These are phyloP conservation scores for Lycopodina hypogea DNA, from an alignment of 37 sponge, comb jelly and placozoan species.

Conservation along the genomic window DNA sequence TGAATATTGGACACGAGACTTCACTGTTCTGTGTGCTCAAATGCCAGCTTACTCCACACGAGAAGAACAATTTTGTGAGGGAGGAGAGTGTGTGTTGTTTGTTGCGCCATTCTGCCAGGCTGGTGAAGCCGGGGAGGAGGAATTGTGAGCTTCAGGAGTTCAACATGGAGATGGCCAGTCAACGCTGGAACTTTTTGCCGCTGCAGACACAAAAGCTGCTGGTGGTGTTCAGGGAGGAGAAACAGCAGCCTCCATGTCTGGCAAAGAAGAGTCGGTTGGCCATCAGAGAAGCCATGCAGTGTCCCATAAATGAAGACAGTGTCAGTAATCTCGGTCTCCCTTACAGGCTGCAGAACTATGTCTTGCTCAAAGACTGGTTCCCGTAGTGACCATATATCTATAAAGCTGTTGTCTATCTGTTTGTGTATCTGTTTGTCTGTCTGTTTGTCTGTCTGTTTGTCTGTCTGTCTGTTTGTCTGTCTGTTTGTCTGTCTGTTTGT, in stretches of 20 bases:
- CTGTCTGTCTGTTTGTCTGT: no score
- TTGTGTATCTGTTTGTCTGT: no score
- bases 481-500: no score
- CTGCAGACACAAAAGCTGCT: constrained; percentile 61
- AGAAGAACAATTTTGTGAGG: constrained; percentile 27
- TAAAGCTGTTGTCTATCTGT: no score
- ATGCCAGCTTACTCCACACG: constrained; percentile 41
- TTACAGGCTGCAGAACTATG: constrained; percentile 42
- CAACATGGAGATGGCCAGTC: constrained; percentile 18
- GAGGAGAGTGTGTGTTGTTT: constrained; percentile 65
- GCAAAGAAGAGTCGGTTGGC: constrained; percentile 16
- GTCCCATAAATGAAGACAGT: constrained; percentile 24
- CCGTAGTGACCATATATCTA: background rate
- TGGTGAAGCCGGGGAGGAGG: constrained; percentile 38
- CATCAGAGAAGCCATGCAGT: constrained; percentile 34
- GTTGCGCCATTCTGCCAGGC: constrained; percentile 25
- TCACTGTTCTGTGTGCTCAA: constrained; percentile 70
- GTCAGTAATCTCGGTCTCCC: constrained; percentile 33
- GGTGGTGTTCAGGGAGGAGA: constrained; percentile 48
- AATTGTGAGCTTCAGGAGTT: constrained; percentile 54
- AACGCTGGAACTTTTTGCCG: constrained; percentile 70
- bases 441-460: no score
- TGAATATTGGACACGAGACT: constrained; percentile 53
- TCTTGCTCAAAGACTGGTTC: constrained; percentile 57
- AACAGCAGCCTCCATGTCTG: background rate